Conservation (phyloP, 2,113 vertebrate genomes). For the Callithrix jacchus region DNA sequence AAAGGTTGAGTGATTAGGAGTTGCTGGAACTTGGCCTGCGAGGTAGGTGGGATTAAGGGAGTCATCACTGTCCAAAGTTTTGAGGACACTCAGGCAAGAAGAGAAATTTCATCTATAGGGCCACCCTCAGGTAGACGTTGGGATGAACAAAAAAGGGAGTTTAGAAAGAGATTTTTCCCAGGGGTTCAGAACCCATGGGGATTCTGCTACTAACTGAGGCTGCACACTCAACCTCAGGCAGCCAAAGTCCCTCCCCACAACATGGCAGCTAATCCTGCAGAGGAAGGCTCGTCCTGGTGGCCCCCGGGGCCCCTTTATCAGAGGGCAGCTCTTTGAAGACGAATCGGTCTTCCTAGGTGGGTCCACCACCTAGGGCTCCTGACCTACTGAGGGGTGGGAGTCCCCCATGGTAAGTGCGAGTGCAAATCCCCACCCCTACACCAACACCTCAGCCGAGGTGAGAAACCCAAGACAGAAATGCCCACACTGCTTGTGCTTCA, state of each 20-base stretch:
- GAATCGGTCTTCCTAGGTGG: not conserved
- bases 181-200: not conserved
- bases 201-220: not conserved
- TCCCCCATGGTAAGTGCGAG: rapidly evolving
- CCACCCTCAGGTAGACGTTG: too few relatives aligned
- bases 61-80: not conserved
- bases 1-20: not conserved
- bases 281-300: not conserved
- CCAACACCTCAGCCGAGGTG: not conserved
- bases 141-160: not conserved
- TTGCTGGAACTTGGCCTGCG: not conserved
- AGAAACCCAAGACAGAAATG: not conserved
- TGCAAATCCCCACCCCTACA: rapidly evolving
- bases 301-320: not conserved
- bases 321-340: not conserved
- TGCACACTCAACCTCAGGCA: not conserved
- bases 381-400: not conserved
- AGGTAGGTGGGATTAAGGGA: not conserved
- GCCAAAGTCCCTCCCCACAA: too few relatives aligned
- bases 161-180: not conserved
- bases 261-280: not conserved
- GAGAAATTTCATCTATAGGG: not conserved
- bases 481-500: too few relatives aligned
- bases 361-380: rapidly evolving
- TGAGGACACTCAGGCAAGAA: not conserved